Base-by-base conservation (phyloP, 2,797 vertebrate genomes). In the Microchirus variegatus region DNA sequence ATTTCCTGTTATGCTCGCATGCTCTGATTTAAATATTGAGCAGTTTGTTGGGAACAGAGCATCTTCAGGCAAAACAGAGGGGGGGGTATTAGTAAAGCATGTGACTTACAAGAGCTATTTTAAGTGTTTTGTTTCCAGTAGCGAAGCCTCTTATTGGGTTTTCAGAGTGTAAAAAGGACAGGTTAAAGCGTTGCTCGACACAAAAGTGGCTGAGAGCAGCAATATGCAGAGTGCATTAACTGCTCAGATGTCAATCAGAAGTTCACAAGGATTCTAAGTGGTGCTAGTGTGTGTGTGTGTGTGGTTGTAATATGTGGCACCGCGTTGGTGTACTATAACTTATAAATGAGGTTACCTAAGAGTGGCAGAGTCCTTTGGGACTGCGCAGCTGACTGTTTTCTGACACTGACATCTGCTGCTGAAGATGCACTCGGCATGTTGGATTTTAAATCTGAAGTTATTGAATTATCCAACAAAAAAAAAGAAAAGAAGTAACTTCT, bases 301-400 rank as follows among this genome's bases (percentile, higher is more conserved):
- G 44, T 17, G 19, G 16, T 36, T 54, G 62, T 69, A 59, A 78
- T 55, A 70, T 76, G 68, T 80, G 78, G 53, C 31, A 50, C 22
- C 61, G 82, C 45, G 45, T 67, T 71, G 77, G 60, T 75, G 81
- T 80, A 59, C 38, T 77, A 89, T 88, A 64, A 88, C 64, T 89
- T 85, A 89, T 89, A 60, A 59, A 89, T 88, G 84, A 85, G 67
- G 71, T 77, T 76, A 58, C 71, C 70, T 81, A 75, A 78, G 81
- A 75, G 85, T 31, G 53, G 18, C 2, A 8, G 1, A 26, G 78
- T 75, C 81, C 82, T 59, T 7, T 35, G 67, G 77, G 68, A 70
- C n/a, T 2, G 45, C 10, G 47, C 41, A 15, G 54, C 50, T 18
- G 57, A 48, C 38, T 17, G 26, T 53, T 77, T 63, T 56, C 57